Evolutionary conservation across 2,888 invertebrate species (phyloP), one percentile per base, ranked within the genome.

Genomic region (Loripinus fragilis): DNA sequence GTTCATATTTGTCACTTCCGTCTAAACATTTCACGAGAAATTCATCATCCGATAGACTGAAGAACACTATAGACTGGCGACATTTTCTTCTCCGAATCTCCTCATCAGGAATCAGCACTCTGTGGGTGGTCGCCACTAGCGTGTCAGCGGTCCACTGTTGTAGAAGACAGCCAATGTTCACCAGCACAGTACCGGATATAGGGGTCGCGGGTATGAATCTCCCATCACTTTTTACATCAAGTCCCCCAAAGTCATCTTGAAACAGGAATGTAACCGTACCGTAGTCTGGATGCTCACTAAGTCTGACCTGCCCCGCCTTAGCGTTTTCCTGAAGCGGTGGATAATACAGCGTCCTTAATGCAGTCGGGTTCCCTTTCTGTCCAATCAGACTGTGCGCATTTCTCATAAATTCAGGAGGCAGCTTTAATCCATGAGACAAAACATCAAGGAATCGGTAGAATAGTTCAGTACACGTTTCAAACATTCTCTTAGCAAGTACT

Each of bases 221-320:
- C 38, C 38, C 38, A 38, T n/a, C n/a, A n/a, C n/a, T n/a, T n/a
- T 79, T 48, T 0, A 83, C 86, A 42, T 87, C 85, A 10, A 89
- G 74, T 0, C 89, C 89, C 0, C 87, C 89, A 23, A 85, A 71
- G 35, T 85, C 81, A 52, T 88, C 89, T 67, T 89, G 89, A 64
- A 89, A 86, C n/a, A 88, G 68, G 5, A 89, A 60, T 0, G 89
- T 87, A 10, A 88, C 69, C 17, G 85, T 67, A 0, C 88, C 89
- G 66, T 82, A 88, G 71, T 89, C 89, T 0, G 85, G 83, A 65
- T 89, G 89, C 45, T 89, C 89, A 12, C 89, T 87, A 71, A 86
- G 85, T 10, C 87, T 80, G 1, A 86, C 75, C 74, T 89, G 88
- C 3, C 85, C 85, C 1, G 86, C 81, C 68, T 86, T 85, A 74